These are phyloP conservation scores for Standfussiana lucernea DNA, from an alignment of 2,888 invertebrate species.

Conservation along the genomic window DNA sequence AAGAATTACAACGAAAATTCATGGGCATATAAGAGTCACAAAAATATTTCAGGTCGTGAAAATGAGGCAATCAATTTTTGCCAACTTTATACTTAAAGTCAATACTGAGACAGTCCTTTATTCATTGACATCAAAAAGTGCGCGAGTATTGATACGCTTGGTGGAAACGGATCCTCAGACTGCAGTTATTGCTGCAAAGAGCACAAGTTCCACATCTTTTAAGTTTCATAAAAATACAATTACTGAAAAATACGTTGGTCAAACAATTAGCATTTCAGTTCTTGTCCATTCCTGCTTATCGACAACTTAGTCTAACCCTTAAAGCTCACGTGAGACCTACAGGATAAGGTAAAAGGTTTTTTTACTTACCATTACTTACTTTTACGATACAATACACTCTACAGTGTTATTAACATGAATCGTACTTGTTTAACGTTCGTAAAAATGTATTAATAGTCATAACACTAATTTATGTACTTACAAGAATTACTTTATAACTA, in stretches of 20 bases:
- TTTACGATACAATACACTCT: conserved; percentile 68
- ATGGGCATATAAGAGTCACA: not conserved
- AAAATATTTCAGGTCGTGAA: not conserved
- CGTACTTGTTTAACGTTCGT: conserved; percentile 52
- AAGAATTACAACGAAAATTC: conserved; percentile 21
- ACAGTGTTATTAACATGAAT: conserved; percentile 59
- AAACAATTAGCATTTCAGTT: not conserved
- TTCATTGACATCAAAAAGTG: not conserved
- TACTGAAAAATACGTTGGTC: not conserved
- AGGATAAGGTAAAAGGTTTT: conserved; percentile 76
- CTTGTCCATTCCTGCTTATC: not conserved
- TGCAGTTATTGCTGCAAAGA: not conserved
- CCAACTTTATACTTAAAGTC: not conserved
- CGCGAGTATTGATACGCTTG: not conserved
- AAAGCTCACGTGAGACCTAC: conserved; percentile 71
- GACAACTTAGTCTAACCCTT: conserved; percentile 60
- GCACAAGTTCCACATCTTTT: not conserved
- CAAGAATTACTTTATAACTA: conserved; percentile 28
- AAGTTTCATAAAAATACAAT: not conserved
- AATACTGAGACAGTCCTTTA: not conserved
- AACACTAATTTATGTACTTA: conserved; percentile 54
- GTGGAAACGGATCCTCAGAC: not conserved
- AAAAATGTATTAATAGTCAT: conserved; percentile 58
- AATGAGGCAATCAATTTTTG: not conserved
- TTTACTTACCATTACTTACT: conserved; percentile 71